Evolutionary conservation across 2,888 invertebrate genomes (phyloP), one percentile per base, ranked within the genome.

Genomic region (Sinohyriopsis cumingii): DNA sequence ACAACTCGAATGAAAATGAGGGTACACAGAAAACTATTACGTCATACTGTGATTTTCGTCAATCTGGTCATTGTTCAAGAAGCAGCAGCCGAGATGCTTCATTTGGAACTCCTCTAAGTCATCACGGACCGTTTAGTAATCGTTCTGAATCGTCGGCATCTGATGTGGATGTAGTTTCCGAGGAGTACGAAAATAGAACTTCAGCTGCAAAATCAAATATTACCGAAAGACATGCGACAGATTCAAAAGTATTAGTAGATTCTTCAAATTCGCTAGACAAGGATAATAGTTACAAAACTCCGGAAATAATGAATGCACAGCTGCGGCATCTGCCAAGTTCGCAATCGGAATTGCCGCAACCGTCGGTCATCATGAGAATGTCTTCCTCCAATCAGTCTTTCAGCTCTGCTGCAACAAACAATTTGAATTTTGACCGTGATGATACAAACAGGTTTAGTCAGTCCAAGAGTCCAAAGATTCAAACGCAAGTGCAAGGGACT

Each of bases 111-210:
- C 70, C 77, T 63, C 75, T 79, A 63, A 75, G 74, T 63, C 80
- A 83, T 65, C 73, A 81, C 5, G 85, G 84, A 61, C 87, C 87
- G 7, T 87, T 82, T 76, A 89, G 89, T 78, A 88, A 88, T 77
- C 81, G 86, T 54, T 89, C 89, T 5, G 89, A 89, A 68, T 88
- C 88, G 33, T 87, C 89, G 7, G 83, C 86, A n/a, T 89, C 89
- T 5, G 89, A 89, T 60, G 87, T 88, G 24, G 89, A 89, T 69
- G 84, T 87, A n/a, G 85, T 85, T 5, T 82, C 78, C 55, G 86
- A 87, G 25, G 86, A 87, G 33, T 77, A 83, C 24, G 82, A 82
- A 24, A 69, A 72, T 54, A 55, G 59, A 65, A 70, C 67, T n/a
- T 69, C 72, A 69, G 24, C 62, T 24, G 73, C 72, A 55, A 75